These are phyloP conservation scores for Agrilus biguttatus DNA, from an alignment of 2,888 invertebrate genomes.

Conservation along the genomic window DNA sequence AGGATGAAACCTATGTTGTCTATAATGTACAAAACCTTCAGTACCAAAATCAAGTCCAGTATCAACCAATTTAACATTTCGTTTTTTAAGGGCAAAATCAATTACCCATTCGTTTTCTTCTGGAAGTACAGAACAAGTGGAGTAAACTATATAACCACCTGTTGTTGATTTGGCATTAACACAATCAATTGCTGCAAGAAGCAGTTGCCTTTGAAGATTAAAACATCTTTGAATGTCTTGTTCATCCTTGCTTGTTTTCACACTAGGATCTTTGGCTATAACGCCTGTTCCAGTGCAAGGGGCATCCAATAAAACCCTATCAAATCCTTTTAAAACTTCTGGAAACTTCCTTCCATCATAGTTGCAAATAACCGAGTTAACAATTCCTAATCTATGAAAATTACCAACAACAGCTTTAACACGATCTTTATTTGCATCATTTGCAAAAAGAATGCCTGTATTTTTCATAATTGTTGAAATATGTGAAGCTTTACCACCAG, in stretches of 20 bases:
- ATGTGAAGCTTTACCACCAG: slow-evolving; percentile 97
- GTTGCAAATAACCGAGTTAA: slow-evolving; percentile 79
- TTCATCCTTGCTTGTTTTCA: slow-evolving; percentile 84
- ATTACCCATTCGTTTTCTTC: slow-evolving; percentile 99
- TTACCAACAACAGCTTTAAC: slow-evolving; percentile 90
- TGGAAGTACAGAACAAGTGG: slow-evolving; percentile 93
- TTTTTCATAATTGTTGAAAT: slow-evolving; percentile 98
- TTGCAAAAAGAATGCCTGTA: slow-evolving; percentile 90
- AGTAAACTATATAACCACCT: slow-evolving; percentile 95
- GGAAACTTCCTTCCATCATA: slow-evolving; percentile 83
- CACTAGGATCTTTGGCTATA: slow-evolving; percentile 91
- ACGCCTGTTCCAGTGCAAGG: slow-evolving; percentile 99
- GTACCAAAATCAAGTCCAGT: slow-evolving; percentile 92
- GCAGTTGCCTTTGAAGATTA: slow-evolving; percentile 81
- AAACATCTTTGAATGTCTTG: slow-evolving; percentile 83
- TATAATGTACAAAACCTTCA: slow-evolving; percentile 84
- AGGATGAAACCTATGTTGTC: slow-evolving; percentile 77
- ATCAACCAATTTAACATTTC: slow-evolving; percentile 85
- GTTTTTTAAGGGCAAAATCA: slow-evolving; percentile 84
- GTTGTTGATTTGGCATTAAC: slow-evolving; percentile 81
- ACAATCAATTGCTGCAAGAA: slow-evolving; percentile 94
- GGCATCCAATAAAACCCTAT: slow-evolving; percentile 90
- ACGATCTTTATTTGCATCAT: slow-evolving; percentile 84
- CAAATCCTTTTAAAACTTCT: slow-evolving; percentile 73
- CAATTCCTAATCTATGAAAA: slow-evolving; percentile 88